Evolutionary conservation across 2,888 invertebrate genomes (phyloP), one percentile per base, ranked within the genome.

Genomic region (Drosophila buzzatii): DNA sequence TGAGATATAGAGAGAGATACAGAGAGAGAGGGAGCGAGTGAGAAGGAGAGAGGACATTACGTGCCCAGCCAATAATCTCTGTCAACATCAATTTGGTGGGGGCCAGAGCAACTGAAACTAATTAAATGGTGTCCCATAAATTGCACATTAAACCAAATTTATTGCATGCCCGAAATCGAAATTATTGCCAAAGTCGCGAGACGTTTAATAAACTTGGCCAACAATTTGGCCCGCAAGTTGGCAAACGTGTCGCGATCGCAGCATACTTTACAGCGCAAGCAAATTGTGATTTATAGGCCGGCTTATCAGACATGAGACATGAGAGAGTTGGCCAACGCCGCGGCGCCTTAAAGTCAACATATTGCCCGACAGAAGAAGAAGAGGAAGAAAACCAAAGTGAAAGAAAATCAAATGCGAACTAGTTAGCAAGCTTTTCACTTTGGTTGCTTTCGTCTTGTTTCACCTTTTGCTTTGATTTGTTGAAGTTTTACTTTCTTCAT

Each of bases 91-190:
- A 91, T 91, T 91, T 90, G 85, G 74, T 55, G 5, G 44, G 59
- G 51, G 66, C 76, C 79, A 68, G 73, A 77, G 79, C 78, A 82
- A 85, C 81, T 76, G 89, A 88, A 90, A 90, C 91, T 91, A 91
- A 91, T 91, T 91, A 91, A 91, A 91, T 91, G 91, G 90, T 89
- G 89, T 91, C 87, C 90, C 87, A 91, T 91, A 91, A 91, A 91
- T 91, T 89, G 89, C 85, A 85, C 90, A 91, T 91, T 91, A 91
- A 91, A 90, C 77, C 81, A 86, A 91, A 91, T 91, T 90, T 91
- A 91, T 91, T 85, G 89, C 89, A 82, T 76, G 81, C 79, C 79
- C 76, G 27, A 78, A 89, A 84, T 84, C 85, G 86, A 90, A 89
- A 86, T 89, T 90, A 89, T 89, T 84, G 89, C 81, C 79, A 82